Evolutionary conservation across 1,140 invertebrate species (phyloP).

Genomic region (Andrena cerasifolii): DNA sequence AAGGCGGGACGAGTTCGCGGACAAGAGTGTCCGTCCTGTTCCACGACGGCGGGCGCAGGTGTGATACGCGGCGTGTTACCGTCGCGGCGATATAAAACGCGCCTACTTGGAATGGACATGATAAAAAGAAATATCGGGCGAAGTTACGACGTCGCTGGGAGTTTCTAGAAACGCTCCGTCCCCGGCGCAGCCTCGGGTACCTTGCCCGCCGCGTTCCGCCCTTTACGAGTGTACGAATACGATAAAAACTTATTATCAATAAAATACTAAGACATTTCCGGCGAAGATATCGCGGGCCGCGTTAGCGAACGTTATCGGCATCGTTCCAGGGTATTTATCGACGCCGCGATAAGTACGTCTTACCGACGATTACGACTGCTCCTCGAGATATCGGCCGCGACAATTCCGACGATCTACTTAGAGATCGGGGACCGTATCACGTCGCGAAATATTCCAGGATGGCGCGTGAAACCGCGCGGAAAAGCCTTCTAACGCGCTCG

Average conservation of each 20-base stretch:
- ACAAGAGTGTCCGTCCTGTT: neutral
- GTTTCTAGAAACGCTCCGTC: constrained; percentile 33
- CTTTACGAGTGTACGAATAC: constrained; percentile 39
- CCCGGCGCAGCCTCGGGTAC: neutral
- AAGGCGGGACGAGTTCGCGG: neutral
- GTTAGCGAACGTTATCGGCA: constrained; percentile 50
- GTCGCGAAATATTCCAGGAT: neutral
- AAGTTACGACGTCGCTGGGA: constrained; percentile 49
- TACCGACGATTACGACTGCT: constrained; percentile 33
- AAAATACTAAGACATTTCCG: constrained; percentile 47
- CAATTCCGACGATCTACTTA: constrained; percentile 2
- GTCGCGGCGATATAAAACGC: neutral
- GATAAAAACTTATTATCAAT: constrained; percentile 55
- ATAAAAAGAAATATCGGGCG: constrained; percentile 51
- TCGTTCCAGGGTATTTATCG: constrained; percentile 43
- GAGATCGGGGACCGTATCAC: neutral
- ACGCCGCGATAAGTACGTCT: constrained; percentile 21
- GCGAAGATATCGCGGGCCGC: constrained; percentile 14
- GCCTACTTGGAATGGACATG: constrained; percentile 4
- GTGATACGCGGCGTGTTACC: neutral
- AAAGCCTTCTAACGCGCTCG: neutral
- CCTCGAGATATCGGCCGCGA: constrained; percentile 10
- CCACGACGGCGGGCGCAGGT: neutral
- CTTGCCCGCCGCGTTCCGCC: constrained; percentile 8
- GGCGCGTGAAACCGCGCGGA: neutral